A percentile compares a stretch with the other conserved stretches of the same genome.
Evolutionary conservation across 2,888 invertebrate species (phyloP).

Genomic region (Dynastes maya): DNA sequence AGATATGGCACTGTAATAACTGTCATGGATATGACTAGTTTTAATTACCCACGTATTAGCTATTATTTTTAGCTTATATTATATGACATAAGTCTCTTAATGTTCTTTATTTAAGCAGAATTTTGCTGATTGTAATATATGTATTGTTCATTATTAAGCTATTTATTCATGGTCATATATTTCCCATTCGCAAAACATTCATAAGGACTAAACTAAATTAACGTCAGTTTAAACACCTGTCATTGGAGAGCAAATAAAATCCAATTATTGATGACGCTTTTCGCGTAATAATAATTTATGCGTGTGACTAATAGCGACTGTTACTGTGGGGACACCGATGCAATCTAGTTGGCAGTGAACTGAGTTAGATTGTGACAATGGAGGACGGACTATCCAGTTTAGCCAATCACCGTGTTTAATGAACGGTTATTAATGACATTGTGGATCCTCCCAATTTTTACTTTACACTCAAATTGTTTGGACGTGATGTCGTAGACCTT

Average conservation of each 20-base stretch:
- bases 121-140: background rate
- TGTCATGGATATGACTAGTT: too few species aligned
- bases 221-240: constrained; percentile 28
- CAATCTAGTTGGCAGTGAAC: constrained; percentile 33
- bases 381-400: constrained; percentile 36
- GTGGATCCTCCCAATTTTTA: constrained; percentile 38
- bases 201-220: constrained; percentile 29
- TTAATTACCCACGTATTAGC: too few species aligned
- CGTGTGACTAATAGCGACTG: constrained; percentile 14
- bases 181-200: constrained; percentile 1
- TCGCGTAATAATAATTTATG: constrained; percentile 42
- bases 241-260: constrained; percentile 24
- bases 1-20: too few species aligned
- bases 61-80: too few species aligned
- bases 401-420: constrained; percentile 38
- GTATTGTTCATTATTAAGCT: background rate
- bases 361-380: constrained; percentile 29
- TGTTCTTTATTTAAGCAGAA: too few species aligned
- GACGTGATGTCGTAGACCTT: constrained; percentile 2
- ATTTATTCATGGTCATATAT: constrained; percentile 24
- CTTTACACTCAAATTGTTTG: constrained; percentile 11
- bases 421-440: constrained; percentile 34
- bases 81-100: too few species aligned
- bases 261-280: constrained; percentile 36
- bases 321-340: constrained; percentile 33